Evolutionary conservation across 2,888 invertebrate genomes (phyloP).

Genomic region (Lasioglossum morio): DNA sequence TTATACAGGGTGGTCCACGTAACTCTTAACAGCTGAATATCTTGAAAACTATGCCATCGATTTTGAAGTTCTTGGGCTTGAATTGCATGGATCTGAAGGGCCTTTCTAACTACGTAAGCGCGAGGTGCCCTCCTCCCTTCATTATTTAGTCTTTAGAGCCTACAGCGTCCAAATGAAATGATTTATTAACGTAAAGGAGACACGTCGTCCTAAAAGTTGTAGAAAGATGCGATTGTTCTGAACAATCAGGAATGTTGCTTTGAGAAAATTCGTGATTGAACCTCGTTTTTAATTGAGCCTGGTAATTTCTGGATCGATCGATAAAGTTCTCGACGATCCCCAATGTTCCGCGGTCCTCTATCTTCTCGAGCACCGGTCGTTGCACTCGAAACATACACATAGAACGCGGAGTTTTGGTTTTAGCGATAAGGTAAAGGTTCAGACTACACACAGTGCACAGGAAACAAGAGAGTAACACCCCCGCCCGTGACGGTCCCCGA

Average conservation of each 20-base stretch:
- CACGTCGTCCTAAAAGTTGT: not conserved
- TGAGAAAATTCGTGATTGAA: not conserved
- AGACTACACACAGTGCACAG: not conserved
- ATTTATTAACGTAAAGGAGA: not conserved
- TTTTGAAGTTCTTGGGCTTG: no score
- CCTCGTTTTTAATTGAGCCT: not conserved
- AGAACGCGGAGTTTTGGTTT: conserved; percentile 9
- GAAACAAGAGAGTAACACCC: not conserved
- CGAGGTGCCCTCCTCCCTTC: no score
- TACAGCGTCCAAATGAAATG: not conserved
- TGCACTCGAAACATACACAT: conserved; percentile 22
- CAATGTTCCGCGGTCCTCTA: not conserved
- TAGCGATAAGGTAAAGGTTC: conserved; percentile 23
- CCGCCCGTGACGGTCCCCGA: not conserved
- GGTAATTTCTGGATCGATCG: not conserved
- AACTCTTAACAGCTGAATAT: no score
- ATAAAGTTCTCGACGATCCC: not conserved
- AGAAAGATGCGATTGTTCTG: no score
- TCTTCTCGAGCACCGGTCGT: not conserved
- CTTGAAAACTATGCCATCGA: no score
- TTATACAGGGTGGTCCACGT: no score
- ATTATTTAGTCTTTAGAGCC: no score
- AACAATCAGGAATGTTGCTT: not conserved
- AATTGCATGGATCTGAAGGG: no score
- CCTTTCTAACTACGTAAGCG: no score